Evolutionary conservation across 2,888 invertebrate genomes (phyloP), one percentile per base, ranked within the genome.

Genomic region (Apamea crenata): DNA sequence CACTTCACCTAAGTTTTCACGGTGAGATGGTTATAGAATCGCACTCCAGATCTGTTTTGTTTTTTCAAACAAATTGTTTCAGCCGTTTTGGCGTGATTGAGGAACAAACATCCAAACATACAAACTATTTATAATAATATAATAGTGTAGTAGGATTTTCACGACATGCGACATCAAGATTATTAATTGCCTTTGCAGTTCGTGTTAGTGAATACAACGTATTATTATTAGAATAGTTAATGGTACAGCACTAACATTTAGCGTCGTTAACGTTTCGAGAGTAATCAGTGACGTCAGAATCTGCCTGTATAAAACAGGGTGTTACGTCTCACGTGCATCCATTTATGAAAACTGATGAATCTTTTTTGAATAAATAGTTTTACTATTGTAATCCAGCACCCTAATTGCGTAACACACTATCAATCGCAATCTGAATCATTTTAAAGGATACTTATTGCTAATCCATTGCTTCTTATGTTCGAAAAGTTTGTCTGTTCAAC

Each of bases 261-360:
- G 56, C 32, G 78, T 80, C 71, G 71, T 78, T 70, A 77, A 80
- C 74, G 74, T 80, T 82, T 85, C 40, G 78, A 84, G 82, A 74
- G 79, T 77, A 80, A 76, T 84, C 56, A 74, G 69, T 86, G 80
- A 84, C 85, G 81, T 79, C 84, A 84, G 16, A 77, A 72, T 78
- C 63, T 80, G 68, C 73, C 50, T 44, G 36, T 44, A 36, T 40
- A 40, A 67, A 50, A 71, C 53, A 68, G 50, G 14, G 12, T 69
- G 53, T 63, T 21, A 53, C 10, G 12, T 56, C 21, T 36, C 36
- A 36, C 10, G 10, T 12, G n/a, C 0, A 70, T 44, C 53, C 1
- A 44, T 69, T 40, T 56, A 72, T 36, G 32, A 79, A 47, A 68
- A 61, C 18, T 50, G 1, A n/a, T 47, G 14, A 61, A 6, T 29